Base-by-base conservation (phyloP, 1,140 invertebrate genomes). In the Drosophila biarmipes region DNA sequence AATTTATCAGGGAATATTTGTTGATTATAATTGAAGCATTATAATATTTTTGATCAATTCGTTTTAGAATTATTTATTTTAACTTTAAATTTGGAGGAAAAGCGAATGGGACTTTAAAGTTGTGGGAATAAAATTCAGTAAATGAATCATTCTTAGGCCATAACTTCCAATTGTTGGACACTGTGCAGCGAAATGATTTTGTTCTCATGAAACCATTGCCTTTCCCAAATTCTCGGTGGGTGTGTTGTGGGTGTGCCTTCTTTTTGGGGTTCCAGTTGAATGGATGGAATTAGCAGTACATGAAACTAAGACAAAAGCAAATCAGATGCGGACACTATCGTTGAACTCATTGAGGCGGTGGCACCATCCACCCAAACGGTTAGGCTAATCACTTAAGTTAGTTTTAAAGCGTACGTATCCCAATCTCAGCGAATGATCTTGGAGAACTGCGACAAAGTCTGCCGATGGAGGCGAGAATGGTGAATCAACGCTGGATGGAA, bases 371-470 rank as follows among this genome's bases (percentile, higher is more conserved):
- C 19, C 15, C 45, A 48, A 24, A 61, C 29, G 40, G 40, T 35
- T 66, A 64, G 58, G 31, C 31, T 66, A 66, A 66, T 64, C 62
- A 48, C 8, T 8, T 71, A 71, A 71, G 67, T 71, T 71, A 71
- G 64, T 71, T 67, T 71, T 71, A 71, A 71, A 68, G 14, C 38
- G 21, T 66, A 66, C 43, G 21, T 42, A 8, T 67, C 17, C 24
- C 6, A 58, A n/a, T n/a, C 37, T 17, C 6, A n/a, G 24, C 19
- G 4, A 34, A 31, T 24, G 24, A 24, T 19, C 24, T 15, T 14
- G 8, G 24, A 34, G 11, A 57, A 19, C 14, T 19, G 5, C 17
- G 15, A 19, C 6, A 54, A 7, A 8, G 37, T 38, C 40, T 17
- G 40, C 4, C 10, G 40, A 42, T 56, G 51, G 48, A 38, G n/a